A percentile compares a stretch with the other conserved stretches of the same genome.
Evolutionary conservation across 2,797 vertebrate species (phyloP).

Genomic region (Thunnus albacares): DNA sequence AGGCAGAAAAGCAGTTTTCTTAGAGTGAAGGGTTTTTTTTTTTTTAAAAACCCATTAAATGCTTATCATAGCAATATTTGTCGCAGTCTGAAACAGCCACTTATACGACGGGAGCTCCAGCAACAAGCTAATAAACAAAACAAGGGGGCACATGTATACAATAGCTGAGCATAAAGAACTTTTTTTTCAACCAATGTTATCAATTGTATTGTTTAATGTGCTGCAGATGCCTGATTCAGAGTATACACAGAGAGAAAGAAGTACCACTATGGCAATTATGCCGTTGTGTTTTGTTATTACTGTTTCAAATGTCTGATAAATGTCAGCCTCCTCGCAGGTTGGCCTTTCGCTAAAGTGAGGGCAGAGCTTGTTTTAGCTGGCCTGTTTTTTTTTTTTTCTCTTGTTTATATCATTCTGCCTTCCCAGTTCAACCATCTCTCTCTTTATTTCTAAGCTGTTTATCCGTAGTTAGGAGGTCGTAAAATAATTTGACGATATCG

Average conservation of each 20-base stretch:
- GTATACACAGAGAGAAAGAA: not conserved
- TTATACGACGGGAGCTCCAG: conserved; percentile 52
- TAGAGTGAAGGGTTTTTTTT: conserved; percentile 49
- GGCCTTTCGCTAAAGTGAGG: conserved; percentile 68
- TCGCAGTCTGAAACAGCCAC: conserved; percentile 66
- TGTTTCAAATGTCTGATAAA: conserved; percentile 70
- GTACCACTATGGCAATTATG: conserved; percentile 51
- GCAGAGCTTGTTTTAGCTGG: conserved; percentile 46
- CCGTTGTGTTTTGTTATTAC: conserved; percentile 66
- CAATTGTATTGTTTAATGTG: conserved; percentile 78
- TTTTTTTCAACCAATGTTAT: conserved; percentile 34
- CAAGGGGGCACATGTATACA: conserved; percentile 24
- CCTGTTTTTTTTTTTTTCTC: conserved; percentile 2
- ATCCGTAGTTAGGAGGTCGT: conserved; percentile 16
- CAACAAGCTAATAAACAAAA: conserved; percentile 68
- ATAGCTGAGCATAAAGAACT: conserved; percentile 9
- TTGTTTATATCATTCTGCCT: conserved; percentile 13
- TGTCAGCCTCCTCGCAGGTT: conserved; percentile 69
- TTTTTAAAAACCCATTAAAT: conserved; percentile 60
- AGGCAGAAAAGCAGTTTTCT: conserved; percentile 57
- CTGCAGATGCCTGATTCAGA: conserved; percentile 40
- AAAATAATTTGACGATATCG: conserved; percentile 43
- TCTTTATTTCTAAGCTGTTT: conserved; percentile 17
- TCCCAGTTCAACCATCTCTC: not conserved
- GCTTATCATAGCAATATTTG: conserved; percentile 56